Base-by-base conservation (phyloP, 2,888 invertebrate genomes). In the Athalia circularis region DNA sequence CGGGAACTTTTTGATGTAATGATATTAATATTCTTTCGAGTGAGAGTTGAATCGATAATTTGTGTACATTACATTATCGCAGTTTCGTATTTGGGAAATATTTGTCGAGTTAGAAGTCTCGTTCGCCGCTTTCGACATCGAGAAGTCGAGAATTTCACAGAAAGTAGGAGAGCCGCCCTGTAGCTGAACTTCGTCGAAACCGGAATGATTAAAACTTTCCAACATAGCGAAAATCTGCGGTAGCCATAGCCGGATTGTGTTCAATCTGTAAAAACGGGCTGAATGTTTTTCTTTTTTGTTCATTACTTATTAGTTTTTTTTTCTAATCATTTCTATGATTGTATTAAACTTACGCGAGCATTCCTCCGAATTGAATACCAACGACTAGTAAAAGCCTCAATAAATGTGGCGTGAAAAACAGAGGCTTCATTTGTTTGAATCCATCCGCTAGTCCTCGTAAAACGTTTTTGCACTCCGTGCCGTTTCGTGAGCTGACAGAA, bases 171-270 rank as follows among this genome's bases (percentile, higher is more conserved):
- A 48, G 57, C 87, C 87, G 29, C 29, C 29, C 2, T 29, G 29
- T 2, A 29, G 29, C 29, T 47, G 75, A 29, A 79, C 72, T 4
- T 67, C 13, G 29, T 80, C 79, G 4, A 75, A 13, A 48, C 78
- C 65, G 8, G 74, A 48, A 0, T 78, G 81, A 9, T 83, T 77
- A 67, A 83, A 83, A 67, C 85, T 64, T 0, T 80, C 77, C 52
- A 88, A 47, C 9, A 86, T 94, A 77, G 95, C 94, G 82, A 97
- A 96, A 15, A 97, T 91, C 87, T 97, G 96, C 0, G 97, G 97
- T 83, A 97, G 92, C 97, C 97, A 97, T 52, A 97, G 92, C 13
- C 96, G 94, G 59, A 97, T 91, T 0, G 96, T 96, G 86, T 97
- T 97, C 82, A 95, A 91, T 47, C 95, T 95, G 89, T 4, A 89